Evolutionary conservation across 1,140 invertebrate genomes (phyloP), one percentile per base, ranked within the genome.

Genomic region (Dolichoris vasculosae): DNA sequence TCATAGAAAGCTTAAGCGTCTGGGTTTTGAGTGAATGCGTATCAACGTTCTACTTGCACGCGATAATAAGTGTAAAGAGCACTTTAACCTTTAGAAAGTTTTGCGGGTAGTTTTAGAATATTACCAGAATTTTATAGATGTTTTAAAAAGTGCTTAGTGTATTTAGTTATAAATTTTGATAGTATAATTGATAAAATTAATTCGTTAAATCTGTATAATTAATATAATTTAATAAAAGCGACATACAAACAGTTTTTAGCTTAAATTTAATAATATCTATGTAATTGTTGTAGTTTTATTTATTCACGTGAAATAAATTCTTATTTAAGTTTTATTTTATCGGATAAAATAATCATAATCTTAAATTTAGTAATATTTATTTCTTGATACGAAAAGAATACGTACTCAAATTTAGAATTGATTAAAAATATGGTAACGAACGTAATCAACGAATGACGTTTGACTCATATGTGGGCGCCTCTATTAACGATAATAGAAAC

Each of bases 391-490:
- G 1, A 30, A 13, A n/a, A n/a, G n/a, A n/a, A 67, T 15, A 30
- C 17, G 17, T 38, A 69, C 17, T 69, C 4, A 69, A 35, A 69
- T 69, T 35, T 38, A 69, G 20, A 69, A 69, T 40, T 67, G 32
- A 32, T 67, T 38, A 69, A 69, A 69, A 38, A 23, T 83, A 67
- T 78, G 59, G 40, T 67, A 77, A 78, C 20, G 38, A 77, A 63
- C 7, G 4, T 43, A 83, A 67, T 77, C 32, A 79, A 40, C 64
- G 71, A 43, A 51, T 15, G 26, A 71, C 63, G n/a, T 64, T 30
- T 46, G 40, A 46, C 1, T 3, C 30, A 59, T 32, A 75, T 85
- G 77, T 75, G 83, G 83, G 83, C 26, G 38, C 83, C 83, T 81
- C 43, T 84, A 85, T 80, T 40, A 30, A 3, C 71, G 78, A 81